Evolutionary conservation across 2,797 vertebrate genomes (phyloP).

Genomic region (Lagorchestes hirsutus): DNA sequence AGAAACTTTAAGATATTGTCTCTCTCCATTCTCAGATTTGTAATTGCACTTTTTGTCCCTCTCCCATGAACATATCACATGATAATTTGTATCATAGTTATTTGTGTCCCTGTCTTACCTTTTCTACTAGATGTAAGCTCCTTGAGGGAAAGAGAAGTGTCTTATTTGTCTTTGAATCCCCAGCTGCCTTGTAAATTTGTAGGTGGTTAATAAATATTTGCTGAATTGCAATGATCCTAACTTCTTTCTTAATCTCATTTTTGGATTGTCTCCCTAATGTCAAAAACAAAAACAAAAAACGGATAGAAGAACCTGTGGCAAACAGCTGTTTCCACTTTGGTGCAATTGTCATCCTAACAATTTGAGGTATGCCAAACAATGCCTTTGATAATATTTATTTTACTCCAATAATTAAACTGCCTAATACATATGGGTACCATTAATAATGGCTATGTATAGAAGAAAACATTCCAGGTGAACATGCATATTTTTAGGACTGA

Average conservation of each 20-base stretch:
- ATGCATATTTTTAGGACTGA: not conserved
- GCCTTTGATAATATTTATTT: not conserved
- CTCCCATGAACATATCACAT: not conserved
- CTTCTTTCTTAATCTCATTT: not conserved
- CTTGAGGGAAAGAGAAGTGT: not conserved
- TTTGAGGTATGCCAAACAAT: not conserved
- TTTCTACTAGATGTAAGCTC: not conserved
- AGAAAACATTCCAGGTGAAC: not conserved
- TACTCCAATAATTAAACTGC: not conserved
- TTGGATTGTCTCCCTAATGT: not conserved
- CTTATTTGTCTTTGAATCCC: conserved; percentile 7
- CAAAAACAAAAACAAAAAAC: conserved; percentile 4
- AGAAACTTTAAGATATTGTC: not conserved
- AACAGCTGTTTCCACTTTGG: not conserved
- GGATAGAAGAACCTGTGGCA: not conserved
- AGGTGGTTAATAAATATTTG: not conserved
- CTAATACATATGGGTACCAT: not conserved
- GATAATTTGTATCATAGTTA: not conserved
- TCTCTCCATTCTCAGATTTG: not conserved
- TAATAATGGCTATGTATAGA: not conserved
- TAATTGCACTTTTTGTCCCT: not conserved
- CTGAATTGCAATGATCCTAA: conserved; percentile 5
- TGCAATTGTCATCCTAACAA: not conserved
- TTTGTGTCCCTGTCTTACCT: conserved; percentile 10
- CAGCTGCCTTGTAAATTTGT: not conserved